These are phyloP conservation scores for Doris montereyensis DNA, from an alignment of 2,888 invertebrate species.

Conservation along the genomic window DNA sequence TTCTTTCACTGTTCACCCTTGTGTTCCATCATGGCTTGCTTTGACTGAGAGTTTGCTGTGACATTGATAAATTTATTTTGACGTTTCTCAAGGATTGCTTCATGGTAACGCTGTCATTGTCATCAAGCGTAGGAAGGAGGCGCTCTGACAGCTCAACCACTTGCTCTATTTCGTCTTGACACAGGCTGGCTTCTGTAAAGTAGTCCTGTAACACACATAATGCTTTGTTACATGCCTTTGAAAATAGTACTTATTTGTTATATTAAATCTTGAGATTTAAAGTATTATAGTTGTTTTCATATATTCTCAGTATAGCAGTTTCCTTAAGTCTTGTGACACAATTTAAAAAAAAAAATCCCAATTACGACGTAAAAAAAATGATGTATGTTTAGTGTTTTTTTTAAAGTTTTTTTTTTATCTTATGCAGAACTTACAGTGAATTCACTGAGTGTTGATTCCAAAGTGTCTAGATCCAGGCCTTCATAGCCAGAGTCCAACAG, in stretches of 20 bases:
- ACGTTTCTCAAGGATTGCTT: conserved; percentile 75
- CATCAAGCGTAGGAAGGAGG: conserved; percentile 64
- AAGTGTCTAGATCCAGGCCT: conserved; percentile 90
- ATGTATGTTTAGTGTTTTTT: neutral
- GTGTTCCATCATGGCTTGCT: conserved; percentile 83
- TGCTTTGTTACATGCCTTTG: too few species aligned
- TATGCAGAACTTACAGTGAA: conserved; percentile 79
- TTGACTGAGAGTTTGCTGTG: conserved; percentile 86
- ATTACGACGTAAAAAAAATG: neutral
- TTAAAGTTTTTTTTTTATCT: neutral
- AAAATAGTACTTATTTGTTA: too few species aligned
- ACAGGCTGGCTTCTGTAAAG: conserved; percentile 67
- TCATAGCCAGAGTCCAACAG: conserved; percentile 79
- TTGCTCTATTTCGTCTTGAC: conserved; percentile 68
- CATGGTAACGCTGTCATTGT: conserved; percentile 67
- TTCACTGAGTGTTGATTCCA: conserved; percentile 86
- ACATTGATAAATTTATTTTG: conserved; percentile 83
- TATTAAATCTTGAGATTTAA: too few species aligned
- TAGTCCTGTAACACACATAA: too few species aligned
- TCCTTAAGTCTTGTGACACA: neutral
- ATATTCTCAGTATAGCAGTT: neutral
- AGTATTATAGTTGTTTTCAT: too few species aligned
- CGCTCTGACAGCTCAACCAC: conserved; percentile 65
- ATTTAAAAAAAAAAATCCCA: neutral
- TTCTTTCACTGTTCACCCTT: conserved; percentile 89